phyloP scores from a whole-genome alignment of 2,797 vertebrate species.

The Meda fulgida region DNA sequence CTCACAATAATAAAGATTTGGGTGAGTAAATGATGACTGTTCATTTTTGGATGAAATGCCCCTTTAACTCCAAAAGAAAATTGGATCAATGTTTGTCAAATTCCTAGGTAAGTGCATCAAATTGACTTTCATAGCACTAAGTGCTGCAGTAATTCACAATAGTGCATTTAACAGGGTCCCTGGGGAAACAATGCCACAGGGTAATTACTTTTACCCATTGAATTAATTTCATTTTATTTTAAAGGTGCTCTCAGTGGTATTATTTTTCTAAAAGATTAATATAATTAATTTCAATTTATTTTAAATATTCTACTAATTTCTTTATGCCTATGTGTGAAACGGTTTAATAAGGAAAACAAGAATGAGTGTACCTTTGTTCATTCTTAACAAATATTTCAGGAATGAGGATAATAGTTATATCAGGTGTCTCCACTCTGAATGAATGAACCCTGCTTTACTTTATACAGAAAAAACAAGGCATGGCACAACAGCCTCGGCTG shows the following conservation, averaged over 20 bases:
- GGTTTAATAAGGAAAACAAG: neutral
- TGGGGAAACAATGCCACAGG: slow-evolving; percentile 1
- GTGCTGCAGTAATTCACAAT: slow-evolving; percentile 2
- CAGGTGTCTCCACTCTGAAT: slow-evolving; percentile 23
- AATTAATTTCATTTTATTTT: neutral
- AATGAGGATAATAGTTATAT: slow-evolving; percentile 40
- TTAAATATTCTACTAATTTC: neutral
- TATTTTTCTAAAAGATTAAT: neutral
- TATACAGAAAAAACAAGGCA: slow-evolving; percentile 28
- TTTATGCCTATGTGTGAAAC: neutral
- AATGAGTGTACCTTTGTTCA: neutral
- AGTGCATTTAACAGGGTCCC: neutral
- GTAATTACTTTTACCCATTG: neutral
- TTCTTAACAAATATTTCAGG: slow-evolving; percentile 6
- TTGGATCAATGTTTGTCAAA: neutral
- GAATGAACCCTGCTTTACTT: slow-evolving; percentile 29
- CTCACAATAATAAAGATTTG: neutral
- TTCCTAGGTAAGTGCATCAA: neutral
- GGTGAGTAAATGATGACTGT: neutral
- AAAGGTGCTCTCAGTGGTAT: neutral
- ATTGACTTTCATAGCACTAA: neutral
- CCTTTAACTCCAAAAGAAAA: neutral
- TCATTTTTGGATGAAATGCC: neutral
- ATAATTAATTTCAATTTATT: neutral
- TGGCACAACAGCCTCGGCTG: neutral